A percentile compares a stretch with the other conserved stretches of the same genome.
Conservation (phyloP, 2,797 vertebrate genomes). For the Tauraco hartlaubi region DNA sequence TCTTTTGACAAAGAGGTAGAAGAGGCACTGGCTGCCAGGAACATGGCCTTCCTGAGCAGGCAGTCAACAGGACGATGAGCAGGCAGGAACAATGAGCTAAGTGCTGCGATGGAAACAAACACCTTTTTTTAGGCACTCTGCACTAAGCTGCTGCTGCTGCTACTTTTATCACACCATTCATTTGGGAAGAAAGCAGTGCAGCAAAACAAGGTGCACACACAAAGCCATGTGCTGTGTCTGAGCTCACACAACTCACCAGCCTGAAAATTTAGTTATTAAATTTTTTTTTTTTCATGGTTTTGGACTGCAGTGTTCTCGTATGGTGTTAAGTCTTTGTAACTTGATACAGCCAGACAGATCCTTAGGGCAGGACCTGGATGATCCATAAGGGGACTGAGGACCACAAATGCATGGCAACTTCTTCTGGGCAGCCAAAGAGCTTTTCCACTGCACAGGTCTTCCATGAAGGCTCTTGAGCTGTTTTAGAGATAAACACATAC, state of each 20-base stretch:
- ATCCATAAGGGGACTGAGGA: not conserved
- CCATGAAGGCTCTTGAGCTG: not conserved
- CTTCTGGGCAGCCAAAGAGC: not conserved
- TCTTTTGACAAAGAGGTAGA: not conserved
- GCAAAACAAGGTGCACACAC: constrained; percentile 12
- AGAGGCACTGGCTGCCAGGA: not conserved
- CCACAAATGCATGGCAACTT: not conserved
- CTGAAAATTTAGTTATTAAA: constrained; percentile 17
- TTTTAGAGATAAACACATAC: constrained; percentile 30
- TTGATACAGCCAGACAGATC: not conserved
- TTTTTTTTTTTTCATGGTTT: constrained; percentile 47
- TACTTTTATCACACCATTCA: constrained; percentile 51
- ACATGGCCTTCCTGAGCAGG: constrained; percentile 18
- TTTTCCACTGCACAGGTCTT: accelerated
- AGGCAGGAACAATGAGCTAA: constrained; percentile 62
- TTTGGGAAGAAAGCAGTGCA: constrained; percentile 9
- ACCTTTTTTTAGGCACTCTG: constrained; percentile 46
- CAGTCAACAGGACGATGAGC: constrained; percentile 58
- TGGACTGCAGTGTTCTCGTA: not conserved
- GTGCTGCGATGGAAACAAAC: constrained; percentile 21
- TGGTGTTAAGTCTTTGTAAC: not conserved
- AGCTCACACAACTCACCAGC: not conserved
- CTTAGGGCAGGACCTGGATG: not conserved
- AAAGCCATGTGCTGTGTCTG: constrained; percentile 27
- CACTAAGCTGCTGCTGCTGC: not conserved